Evolutionary conservation across 2,888 invertebrate species (phyloP), one percentile per base, ranked within the genome.

Genomic region (Azorinus chamasolen): DNA sequence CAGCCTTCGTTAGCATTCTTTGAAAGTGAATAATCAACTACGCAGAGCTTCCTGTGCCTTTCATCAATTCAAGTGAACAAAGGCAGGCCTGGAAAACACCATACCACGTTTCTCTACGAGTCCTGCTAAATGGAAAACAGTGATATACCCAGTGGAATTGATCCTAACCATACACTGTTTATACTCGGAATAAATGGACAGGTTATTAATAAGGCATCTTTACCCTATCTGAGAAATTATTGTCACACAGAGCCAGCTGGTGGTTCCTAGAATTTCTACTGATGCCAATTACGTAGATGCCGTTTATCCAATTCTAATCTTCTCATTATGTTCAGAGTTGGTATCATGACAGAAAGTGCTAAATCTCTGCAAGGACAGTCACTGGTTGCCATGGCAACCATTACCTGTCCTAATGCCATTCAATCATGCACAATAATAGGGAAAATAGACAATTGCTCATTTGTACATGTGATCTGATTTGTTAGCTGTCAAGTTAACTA

Each of bases 391-490:
- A 79, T 64, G 72, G 79, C 51, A 71, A 83, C 79, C 70, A 79
- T 64, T 75, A 79, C 75, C 75, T 79, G 75, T 46, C 71, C 59
- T 71, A 75, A 72, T 63, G 55, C 68, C 50, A 62, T 68, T 64
- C 75, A 75, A 79, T 79, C 75, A 75, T 58, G 71, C 68, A 59
- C 50, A 71, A 75, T 79, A 75, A 69, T 55, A 59, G 68, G 72
- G 72, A 64, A 72, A 72, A 75, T 64, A 75, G 79, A 68, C 71
- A 79, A 75, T 72, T 75, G 79, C 72, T 79, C 71, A 75, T 75
- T 72, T 75, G 75, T 63, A 59, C 46, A 46, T n/a, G 46, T 14
- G 46, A 25, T 46, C 37, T 46, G 59, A 59, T 59, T 59, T 32
- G 32, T 32, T 10, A 32, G 32, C 32, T 32, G 32, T 32, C 32